These are phyloP conservation scores for Hylia prasina DNA, from an alignment of 2,113 vertebrate genomes.

Conservation along the genomic window DNA sequence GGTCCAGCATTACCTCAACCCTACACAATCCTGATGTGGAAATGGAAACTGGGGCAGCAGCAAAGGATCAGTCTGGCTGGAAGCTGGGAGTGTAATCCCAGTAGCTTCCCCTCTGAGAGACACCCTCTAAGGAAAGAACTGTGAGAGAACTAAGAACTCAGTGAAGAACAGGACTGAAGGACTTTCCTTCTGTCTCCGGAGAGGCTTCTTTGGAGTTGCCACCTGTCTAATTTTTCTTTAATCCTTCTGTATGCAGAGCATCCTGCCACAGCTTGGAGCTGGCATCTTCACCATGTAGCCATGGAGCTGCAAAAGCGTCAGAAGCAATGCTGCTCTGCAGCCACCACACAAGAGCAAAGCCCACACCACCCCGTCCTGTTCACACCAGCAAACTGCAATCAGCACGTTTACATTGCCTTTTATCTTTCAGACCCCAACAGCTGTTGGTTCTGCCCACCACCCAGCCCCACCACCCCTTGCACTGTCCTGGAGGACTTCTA, in stretches of 20 bases:
- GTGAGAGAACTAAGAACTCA: background rate
- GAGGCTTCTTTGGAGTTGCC: background rate
- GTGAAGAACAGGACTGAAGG: background rate
- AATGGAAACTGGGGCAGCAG: background rate
- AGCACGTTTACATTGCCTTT: fast-evolving
- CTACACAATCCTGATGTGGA: fast-evolving
- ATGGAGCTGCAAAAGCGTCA: background rate
- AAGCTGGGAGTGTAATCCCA: background rate
- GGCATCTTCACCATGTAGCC: background rate
- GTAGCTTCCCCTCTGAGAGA: background rate
- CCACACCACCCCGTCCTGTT: fast-evolving
- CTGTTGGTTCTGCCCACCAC: background rate
- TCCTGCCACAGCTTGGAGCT: background rate
- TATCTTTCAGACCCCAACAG: background rate
- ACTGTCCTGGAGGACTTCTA: background rate
- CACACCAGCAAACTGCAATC: fast-evolving
- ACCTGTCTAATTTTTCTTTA: background rate
- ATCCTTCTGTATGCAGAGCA: background rate
- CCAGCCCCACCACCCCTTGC: background rate
- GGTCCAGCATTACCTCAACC: background rate
- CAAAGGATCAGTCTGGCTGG: background rate
- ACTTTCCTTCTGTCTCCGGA: fast-evolving
- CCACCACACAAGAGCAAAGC: fast-evolving
- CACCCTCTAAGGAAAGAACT: background rate
- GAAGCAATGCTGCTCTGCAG: fast-evolving